Evolutionary conservation across 2,888 invertebrate species (phyloP), one percentile per base, ranked within the genome.

Genomic region (Drosophila rubida): DNA sequence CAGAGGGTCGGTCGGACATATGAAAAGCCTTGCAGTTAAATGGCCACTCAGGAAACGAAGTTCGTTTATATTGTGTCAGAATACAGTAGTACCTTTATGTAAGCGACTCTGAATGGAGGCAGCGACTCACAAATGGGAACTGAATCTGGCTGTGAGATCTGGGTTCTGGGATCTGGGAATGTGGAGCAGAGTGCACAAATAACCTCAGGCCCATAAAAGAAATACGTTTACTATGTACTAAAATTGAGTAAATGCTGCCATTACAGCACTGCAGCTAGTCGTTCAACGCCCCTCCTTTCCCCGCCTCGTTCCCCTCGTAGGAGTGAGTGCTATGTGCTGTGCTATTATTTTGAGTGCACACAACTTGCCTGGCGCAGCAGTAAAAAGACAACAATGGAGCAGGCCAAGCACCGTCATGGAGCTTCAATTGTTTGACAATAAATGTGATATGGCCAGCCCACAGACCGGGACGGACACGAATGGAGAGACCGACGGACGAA

Each of bases 11-110:
- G 45, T 42, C 39, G 54, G 61, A 67, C 69, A 66, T 78, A 76
- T 71, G 67, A 75, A 84, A 84, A 79, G 87, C 85, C 82, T 80
- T 75, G 69, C 86, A 87, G 80, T 82, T 75, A 84, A 84, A 87
- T 84, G 85, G 87, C 75, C 87, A 85, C 83, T 83, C 85, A 85
- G 87, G 85, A 87, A 84, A 85, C 87, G 87, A 84, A 84, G 59
- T 84, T 87, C 87, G 87, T 81, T 84, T 84, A 87, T 84, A 81
- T 81, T 84, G 85, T 87, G 87, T 87, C 80, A 86, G 86, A 70
- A 83, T 83, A 82, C 81, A 75, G 66, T 84, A 75, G 66, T 76
- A 79, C 80, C 71, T 81, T 71, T 74, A 67, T 80, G 64, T 80
- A 78, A 81, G 69, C 73, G 78, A 81, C 67, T 72, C 61, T 53